phyloP scores from a whole-genome alignment of 2,888 invertebrate genomes.

The Liopterus haemorrhoidalis region DNA sequence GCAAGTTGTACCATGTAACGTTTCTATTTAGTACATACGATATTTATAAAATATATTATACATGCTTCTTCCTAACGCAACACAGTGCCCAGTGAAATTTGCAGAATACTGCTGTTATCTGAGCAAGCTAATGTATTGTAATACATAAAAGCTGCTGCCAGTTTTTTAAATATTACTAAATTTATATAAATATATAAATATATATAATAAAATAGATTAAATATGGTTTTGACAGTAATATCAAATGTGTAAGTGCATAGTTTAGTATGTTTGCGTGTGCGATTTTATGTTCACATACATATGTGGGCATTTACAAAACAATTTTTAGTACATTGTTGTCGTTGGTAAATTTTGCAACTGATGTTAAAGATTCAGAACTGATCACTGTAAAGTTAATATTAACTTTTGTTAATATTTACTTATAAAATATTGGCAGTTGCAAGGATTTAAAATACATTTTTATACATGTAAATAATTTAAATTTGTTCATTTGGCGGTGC shows the following conservation, averaged over 20 bases:
- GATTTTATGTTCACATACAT: conserved; percentile 3
- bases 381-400: too few relatives aligned
- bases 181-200: conserved; percentile 33
- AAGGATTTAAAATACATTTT: too few relatives aligned
- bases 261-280: conserved; percentile 14
- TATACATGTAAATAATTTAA: too few relatives aligned
- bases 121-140: conserved; percentile 36
- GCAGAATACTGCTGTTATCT: conserved; percentile 34
- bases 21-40: conserved; percentile 24
- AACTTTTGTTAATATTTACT: too few relatives aligned
- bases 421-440: too few relatives aligned
- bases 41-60: conserved; percentile 26
- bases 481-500: too few relatives aligned
- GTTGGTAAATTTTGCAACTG: too few relatives aligned
- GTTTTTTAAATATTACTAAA: conserved; percentile 41
- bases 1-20: conserved; percentile 23
- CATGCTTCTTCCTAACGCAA: conserved; percentile 42
- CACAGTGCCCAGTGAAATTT: conserved; percentile 35
- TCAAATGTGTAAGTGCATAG: conserved; percentile 20
- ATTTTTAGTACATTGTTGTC: conserved; percentile 10
- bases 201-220: conserved; percentile 34
- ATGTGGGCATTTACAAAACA: too few relatives aligned
- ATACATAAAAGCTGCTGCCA: conserved; percentile 40
- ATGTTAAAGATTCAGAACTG: too few relatives aligned
- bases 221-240: conserved; percentile 39